phyloP scores from a whole-genome alignment of 2,113 vertebrate genomes.

The Phasianus colchicus region DNA sequence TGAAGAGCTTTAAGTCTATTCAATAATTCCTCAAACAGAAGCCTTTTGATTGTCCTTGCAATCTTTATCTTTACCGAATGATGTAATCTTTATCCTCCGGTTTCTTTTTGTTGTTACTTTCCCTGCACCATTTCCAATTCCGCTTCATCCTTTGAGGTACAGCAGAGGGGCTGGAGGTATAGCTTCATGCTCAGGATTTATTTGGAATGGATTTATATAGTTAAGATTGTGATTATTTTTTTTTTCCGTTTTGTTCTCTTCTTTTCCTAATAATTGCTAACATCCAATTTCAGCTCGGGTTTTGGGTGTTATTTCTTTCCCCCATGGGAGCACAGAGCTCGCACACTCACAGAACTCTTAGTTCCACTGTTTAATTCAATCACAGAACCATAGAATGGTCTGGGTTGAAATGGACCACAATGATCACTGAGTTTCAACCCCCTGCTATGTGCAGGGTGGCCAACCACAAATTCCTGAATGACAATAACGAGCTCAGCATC shows the following conservation, averaged over 20 bases:
- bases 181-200: conserved; percentile 12
- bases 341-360: neutral
- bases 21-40: conserved; percentile 14
- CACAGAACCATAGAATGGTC: too few species aligned
- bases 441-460: too few species aligned
- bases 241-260: neutral
- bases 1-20: conserved; percentile 28
- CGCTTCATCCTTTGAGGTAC: conserved; percentile 15
- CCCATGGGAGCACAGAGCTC: conserved; percentile 4
- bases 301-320: neutral
- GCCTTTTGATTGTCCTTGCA: conserved; percentile 40
- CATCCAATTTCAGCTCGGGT: neutral
- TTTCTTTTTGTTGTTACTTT: conserved; percentile 17
- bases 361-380: neutral
- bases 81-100: conserved; percentile 16
- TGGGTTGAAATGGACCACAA: too few species aligned
- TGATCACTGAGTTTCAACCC: too few species aligned
- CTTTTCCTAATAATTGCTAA: conserved; percentile 19
- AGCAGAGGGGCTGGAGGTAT: neutral
- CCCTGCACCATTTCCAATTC: conserved; percentile 19
- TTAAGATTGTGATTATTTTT: neutral
- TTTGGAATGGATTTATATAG: neutral
- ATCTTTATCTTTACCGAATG: neutral
- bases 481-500: neutral
- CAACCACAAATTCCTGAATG: neutral